A percentile compares a stretch with the other conserved stretches of the same genome.
Evolutionary conservation across 2,888 invertebrate species (phyloP).

Genomic region (Sinodicranocentrus sp.): DNA sequence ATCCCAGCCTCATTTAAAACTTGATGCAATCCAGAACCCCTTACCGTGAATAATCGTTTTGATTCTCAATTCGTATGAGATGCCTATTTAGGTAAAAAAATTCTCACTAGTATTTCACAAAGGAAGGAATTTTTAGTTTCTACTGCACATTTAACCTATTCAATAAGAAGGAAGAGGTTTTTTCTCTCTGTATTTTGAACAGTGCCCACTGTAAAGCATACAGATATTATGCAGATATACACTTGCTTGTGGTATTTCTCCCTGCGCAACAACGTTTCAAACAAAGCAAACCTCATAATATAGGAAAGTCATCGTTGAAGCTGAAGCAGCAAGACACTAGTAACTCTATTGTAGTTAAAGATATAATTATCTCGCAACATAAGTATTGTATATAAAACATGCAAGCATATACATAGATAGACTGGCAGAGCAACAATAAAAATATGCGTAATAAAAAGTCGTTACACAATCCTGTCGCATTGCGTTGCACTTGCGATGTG

Average conservation of each 20-base stretch:
- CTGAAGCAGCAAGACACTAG: background rate
- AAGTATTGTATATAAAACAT: constrained; percentile 1
- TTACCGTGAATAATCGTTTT: constrained; percentile 57
- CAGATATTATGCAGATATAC: background rate
- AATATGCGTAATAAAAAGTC: constrained; percentile 56
- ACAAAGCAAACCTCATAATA: too few relatives aligned
- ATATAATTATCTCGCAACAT: constrained; percentile 41
- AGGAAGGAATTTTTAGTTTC: constrained; percentile 60
- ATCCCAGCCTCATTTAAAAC: background rate
- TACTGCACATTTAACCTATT: background rate
- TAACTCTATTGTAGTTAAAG: constrained; percentile 4
- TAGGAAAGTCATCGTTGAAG: background rate
- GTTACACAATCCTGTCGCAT: constrained; percentile 47
- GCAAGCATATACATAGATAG: background rate
- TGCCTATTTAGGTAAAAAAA: constrained; percentile 29
- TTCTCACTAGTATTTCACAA: constrained; percentile 34
- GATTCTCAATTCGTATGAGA: constrained; percentile 23
- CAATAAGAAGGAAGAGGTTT: constrained; percentile 35
- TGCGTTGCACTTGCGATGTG: constrained; percentile 23
- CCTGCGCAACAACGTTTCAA: too few relatives aligned
- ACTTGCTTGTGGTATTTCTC: background rate
- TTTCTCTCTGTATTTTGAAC: background rate
- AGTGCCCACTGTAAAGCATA: background rate
- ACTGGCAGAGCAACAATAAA: constrained; percentile 4
- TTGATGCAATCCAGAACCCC: constrained; percentile 69